Base-by-base conservation (phyloP, 2,113 vertebrate genomes). In the Anhinga anhinga region DNA sequence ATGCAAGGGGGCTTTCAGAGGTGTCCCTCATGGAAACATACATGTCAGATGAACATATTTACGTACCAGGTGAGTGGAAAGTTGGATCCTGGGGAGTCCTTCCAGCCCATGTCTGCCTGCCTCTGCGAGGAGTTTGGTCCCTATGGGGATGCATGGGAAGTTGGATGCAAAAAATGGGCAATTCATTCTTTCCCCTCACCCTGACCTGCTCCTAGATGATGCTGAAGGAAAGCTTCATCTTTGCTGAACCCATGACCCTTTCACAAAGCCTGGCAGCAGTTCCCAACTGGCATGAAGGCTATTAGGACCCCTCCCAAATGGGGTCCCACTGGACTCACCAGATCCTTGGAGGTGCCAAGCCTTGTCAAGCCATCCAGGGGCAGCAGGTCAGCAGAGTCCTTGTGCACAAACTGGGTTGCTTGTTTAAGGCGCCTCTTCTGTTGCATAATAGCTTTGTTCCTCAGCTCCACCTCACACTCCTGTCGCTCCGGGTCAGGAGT, bases 301-400 rank as follows among this genome's bases (percentile, higher is more conserved):
- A 9, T n/a, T 13, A 45, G 76, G 17, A 36, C n/a, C 29, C 42
- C 65, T 86, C 84, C 91, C 78, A 81, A 5, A 40, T 0, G 26
- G 77, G 86, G 10, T 70, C 81, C 93, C 95, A 30, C 29, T n/a
- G 50, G 45, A 98, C 99, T 99, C 97, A 99, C 99, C 99, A 99
- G 91, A 96, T 99, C 99, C 98, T 99, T 99, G 96, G 99, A 99
- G 22, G 99, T 99, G 67, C 99, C 99, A 40, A 99, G 98, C 91
- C 99, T 98, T 98, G 99, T 99, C 83, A 99, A 98, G 50, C 99
- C 98, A 4, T 99, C 99, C 98, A 99, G 98, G 77, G 99, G 99
- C 90, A 99, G 99, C 96, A 99, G 98, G 98, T 99, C 99, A 25
- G 99, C 99, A 0, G 99, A 99, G 98, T 99, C 99, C 98, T 99